These are phyloP conservation scores for Halictus rubicundus DNA, from an alignment of 1,140 invertebrate genomes.

Conservation along the genomic window DNA sequence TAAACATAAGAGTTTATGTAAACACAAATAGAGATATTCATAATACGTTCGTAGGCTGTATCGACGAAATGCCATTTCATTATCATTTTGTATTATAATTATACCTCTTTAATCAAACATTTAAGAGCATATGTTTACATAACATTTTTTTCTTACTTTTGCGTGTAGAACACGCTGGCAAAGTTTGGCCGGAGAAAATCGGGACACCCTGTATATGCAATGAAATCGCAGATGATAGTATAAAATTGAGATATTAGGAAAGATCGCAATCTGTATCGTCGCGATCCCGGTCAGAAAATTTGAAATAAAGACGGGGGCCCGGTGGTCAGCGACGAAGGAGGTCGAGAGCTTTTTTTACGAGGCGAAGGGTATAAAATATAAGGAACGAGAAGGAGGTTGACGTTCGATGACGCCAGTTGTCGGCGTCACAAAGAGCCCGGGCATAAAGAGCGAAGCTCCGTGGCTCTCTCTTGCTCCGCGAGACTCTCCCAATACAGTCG, in stretches of 20 bases:
- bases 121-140: too few relatives aligned
- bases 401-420: slow-evolving; percentile 60
- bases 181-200: too few relatives aligned
- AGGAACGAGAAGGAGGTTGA: slow-evolving; percentile 48
- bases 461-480: slow-evolving; percentile 6
- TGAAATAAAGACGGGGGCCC: slow-evolving; percentile 34
- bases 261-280: not conserved
- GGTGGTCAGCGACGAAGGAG: slow-evolving; percentile 34
- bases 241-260: slow-evolving; percentile 19
- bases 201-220: too few relatives aligned
- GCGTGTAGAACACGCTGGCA: too few relatives aligned
- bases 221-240: too few relatives aligned
- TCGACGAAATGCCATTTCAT: too few relatives aligned
- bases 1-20: too few relatives aligned
- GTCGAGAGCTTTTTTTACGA: slow-evolving; percentile 45
- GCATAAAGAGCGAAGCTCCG: slow-evolving; percentile 53
- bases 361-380: slow-evolving; percentile 43
- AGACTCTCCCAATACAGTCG: slow-evolving; percentile 52
- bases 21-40: too few relatives aligned
- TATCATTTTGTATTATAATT: too few relatives aligned
- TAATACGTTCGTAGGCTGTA: too few relatives aligned
- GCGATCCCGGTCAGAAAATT: not conserved
- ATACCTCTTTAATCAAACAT: too few relatives aligned
- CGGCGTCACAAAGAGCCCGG: slow-evolving; percentile 65
- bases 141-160: too few relatives aligned